phyloP scores from a whole-genome alignment of 2,797 vertebrate species.

The Australoheros facetus region DNA sequence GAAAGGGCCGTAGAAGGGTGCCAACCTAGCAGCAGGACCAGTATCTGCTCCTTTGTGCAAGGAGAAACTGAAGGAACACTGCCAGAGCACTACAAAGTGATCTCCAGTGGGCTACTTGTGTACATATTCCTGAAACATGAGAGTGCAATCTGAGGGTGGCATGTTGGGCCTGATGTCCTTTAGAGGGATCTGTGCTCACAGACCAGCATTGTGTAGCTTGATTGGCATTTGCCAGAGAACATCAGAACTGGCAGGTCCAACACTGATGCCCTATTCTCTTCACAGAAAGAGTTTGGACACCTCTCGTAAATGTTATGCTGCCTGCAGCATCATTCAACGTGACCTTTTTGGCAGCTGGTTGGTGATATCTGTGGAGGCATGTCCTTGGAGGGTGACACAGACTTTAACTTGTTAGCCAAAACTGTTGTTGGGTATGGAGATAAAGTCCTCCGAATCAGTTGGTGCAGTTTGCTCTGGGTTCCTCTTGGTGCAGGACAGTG shows the following conservation, averaged over 20 bases:
- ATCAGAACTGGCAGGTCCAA: background rate
- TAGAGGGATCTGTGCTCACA: background rate
- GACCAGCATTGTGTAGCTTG: background rate
- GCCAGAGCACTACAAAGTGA: background rate
- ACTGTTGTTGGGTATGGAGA: background rate
- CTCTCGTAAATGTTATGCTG: background rate
- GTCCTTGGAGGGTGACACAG: too few species aligned
- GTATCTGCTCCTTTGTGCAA: background rate
- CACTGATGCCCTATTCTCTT: background rate
- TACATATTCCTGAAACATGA: background rate
- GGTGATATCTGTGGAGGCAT: too few species aligned
- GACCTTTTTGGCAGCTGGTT: too few species aligned
- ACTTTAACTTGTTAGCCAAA: too few species aligned
- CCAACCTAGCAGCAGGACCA: background rate
- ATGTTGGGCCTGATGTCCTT: background rate
- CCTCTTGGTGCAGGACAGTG: background rate
- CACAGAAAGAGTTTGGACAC: background rate
- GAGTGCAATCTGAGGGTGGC: background rate
- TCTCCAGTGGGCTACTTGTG: background rate
- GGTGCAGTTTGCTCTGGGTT: background rate
- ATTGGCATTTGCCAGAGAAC: background rate
- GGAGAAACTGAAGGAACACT: background rate
- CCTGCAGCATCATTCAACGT: too few species aligned
- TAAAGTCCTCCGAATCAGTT: background rate
- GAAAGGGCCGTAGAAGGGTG: background rate